A percentile compares a stretch with the other conserved stretches of the same genome.
These are phyloP conservation scores for Phoenicopterus ruber DNA, from an alignment of 2,113 vertebrate species.

Conservation along the genomic window DNA sequence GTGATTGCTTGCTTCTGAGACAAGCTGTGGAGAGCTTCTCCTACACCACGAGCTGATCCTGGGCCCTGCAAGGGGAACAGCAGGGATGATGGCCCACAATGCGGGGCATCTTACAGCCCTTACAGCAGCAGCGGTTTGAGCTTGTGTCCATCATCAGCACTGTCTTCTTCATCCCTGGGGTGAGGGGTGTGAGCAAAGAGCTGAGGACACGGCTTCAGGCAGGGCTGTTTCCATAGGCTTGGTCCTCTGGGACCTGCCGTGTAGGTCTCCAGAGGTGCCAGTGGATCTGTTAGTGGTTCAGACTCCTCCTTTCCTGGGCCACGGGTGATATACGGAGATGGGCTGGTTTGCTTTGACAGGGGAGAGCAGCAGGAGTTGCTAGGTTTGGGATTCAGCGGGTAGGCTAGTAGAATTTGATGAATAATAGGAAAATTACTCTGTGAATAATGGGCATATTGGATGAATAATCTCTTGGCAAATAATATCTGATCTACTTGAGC, in stretches of 20 bases:
- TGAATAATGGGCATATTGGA: background rate
- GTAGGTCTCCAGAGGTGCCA: background rate
- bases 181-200: background rate
- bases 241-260: background rate
- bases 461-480: constrained; percentile 53
- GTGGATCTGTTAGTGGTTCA: background rate
- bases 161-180: background rate
- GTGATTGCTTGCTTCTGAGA: background rate
- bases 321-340: rapidly evolving
- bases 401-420: background rate
- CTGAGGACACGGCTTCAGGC: rapidly evolving
- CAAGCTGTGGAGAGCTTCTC: background rate
- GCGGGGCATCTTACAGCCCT: rapidly evolving
- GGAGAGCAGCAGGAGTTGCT: background rate
- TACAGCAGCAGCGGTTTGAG: background rate
- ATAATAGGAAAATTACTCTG: background rate
- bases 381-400: background rate
- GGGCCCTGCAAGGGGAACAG: rapidly evolving
- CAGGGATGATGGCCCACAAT: rapidly evolving
- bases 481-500: constrained; percentile 13
- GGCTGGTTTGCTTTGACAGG: background rate
- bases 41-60: background rate
- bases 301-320: background rate
- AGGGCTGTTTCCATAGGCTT: background rate
- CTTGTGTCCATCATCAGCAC: background rate